These are phyloP conservation scores for Neoitamus cyanurus DNA, from an alignment of 2,888 invertebrate species.

Conservation along the genomic window DNA sequence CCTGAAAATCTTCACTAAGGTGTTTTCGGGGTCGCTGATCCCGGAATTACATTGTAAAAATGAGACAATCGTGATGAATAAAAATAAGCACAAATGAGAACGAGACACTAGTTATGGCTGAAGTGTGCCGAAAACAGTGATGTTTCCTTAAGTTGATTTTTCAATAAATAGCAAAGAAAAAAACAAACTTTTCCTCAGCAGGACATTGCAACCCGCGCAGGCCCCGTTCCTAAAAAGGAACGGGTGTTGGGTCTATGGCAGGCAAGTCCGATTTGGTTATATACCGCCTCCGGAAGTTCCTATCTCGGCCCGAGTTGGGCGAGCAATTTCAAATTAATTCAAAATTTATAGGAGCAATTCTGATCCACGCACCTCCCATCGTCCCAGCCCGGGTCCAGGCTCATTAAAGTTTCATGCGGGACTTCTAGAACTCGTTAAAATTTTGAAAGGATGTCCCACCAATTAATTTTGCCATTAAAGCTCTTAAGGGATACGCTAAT, in stretches of 20 bases:
- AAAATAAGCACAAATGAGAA: no score
- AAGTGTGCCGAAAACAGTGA: neutral
- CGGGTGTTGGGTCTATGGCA: no score
- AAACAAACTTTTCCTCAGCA: neutral
- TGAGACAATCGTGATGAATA: no score
- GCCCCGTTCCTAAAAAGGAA: no score
- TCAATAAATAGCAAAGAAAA: neutral
- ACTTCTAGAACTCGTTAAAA: neutral
- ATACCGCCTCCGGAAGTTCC: conserved; percentile 11
- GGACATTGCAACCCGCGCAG: neutral
- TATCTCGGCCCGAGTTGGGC: neutral
- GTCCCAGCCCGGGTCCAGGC: neutral
- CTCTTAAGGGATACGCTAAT: conserved; percentile 22
- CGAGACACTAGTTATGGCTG: neutral
- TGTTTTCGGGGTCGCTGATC: no score
- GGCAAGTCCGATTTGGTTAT: neutral
- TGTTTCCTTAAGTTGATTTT: neutral
- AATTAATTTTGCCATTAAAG: conserved; percentile 7
- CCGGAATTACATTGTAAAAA: no score
- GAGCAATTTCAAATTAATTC: conserved; percentile 22
- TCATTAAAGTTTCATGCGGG: neutral
- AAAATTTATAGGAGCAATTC: conserved; percentile 10
- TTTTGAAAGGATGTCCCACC: neutral
- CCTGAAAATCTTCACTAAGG: no score
- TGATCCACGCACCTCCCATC: neutral